phyloP scores from a whole-genome alignment of 2,888 invertebrate species.

The Ramazzottius varieornatus region DNA sequence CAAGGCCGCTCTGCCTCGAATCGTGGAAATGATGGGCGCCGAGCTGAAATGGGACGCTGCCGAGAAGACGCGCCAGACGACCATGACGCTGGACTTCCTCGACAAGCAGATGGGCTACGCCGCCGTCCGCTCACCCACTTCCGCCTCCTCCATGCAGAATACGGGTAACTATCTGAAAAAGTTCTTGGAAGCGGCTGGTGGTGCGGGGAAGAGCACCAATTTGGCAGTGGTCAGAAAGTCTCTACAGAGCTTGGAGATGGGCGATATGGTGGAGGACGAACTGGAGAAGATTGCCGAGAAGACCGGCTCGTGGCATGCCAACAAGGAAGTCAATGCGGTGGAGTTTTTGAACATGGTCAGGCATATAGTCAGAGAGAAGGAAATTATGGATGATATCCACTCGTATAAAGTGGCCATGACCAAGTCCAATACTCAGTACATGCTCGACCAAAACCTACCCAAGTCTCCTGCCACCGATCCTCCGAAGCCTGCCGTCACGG shows the following conservation, averaged over 20 bases:
- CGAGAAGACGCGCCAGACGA: not conserved
- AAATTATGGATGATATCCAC: no score
- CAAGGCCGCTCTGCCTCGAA: not conserved
- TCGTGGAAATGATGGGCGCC: not conserved
- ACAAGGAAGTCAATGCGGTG: not conserved
- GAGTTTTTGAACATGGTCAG: not conserved
- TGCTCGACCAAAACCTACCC: no score
- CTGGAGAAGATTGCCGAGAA: not conserved
- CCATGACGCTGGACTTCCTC: not conserved
- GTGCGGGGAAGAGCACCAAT: not conserved
- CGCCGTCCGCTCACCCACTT: not conserved
- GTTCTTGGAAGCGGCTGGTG: not conserved
- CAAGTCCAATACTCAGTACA: no score
- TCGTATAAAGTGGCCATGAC: no score
- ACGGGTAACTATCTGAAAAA: not conserved
- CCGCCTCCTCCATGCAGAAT: not conserved
- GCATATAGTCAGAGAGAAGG: no score
- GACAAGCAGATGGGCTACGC: not conserved
- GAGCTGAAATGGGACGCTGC: not conserved
- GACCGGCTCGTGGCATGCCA: not conserved
- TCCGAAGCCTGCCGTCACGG: no score
- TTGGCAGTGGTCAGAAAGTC: not conserved
- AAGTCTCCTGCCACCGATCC: no score
- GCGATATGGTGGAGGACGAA: not conserved
- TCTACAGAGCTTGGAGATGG: not conserved